Conservation (phyloP, 1,140 invertebrate genomes). For the Melanaphis sacchari region DNA sequence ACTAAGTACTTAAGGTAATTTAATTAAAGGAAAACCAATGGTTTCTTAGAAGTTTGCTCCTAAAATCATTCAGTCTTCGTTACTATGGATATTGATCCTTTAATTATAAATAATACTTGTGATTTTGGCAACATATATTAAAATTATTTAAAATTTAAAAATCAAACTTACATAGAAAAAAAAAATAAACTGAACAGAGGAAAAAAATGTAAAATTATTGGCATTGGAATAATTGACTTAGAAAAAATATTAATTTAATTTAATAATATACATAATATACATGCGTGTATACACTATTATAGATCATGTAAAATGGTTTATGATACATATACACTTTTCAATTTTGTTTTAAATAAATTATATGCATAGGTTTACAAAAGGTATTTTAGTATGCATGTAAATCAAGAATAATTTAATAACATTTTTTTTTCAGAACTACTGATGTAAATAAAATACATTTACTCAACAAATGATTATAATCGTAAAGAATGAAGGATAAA, state of each 20-base stretch:
- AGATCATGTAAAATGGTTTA: neutral
- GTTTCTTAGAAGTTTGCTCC: neutral
- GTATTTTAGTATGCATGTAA: neutral
- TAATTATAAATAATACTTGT: neutral
- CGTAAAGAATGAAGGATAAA: neutral
- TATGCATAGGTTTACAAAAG: neutral
- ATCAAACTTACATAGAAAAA: neutral
- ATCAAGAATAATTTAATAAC: neutral
- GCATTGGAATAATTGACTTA: neutral
- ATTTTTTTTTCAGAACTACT: neutral
- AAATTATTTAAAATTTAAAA: neutral
- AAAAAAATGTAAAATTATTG: neutral
- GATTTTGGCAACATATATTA: neutral
- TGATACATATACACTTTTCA: neutral
- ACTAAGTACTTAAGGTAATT: neutral
- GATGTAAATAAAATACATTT: neutral
- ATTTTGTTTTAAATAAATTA: neutral
- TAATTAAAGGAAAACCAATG: neutral
- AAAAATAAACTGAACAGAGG: too few relatives aligned
- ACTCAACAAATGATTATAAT: constrained; percentile 13
- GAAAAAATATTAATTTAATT: neutral
- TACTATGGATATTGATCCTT: neutral
- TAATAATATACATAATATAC: neutral
- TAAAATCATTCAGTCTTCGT: neutral
- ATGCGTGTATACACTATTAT: neutral